Conservation (phyloP, 2,113 vertebrate genomes). For the Isichthys henryi region DNA sequence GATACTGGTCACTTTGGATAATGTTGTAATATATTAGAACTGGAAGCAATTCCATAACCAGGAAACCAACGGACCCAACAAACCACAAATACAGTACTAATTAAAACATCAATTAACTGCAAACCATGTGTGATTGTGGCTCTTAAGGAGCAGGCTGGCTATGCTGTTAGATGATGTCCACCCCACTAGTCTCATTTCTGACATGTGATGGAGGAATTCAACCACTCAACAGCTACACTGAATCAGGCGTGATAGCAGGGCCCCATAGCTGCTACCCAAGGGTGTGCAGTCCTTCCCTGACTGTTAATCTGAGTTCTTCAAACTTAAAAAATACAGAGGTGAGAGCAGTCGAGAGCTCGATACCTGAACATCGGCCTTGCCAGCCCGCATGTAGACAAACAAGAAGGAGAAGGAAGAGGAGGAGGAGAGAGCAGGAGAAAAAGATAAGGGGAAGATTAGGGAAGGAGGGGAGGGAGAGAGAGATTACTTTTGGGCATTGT, state of each 20-base stretch:
- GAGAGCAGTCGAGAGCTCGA: slow-evolving; percentile 48
- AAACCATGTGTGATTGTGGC: neutral
- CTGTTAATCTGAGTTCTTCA: slow-evolving; percentile 33
- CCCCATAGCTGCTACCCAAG: neutral
- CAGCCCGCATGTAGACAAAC: slow-evolving; percentile 46
- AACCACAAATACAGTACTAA: neutral
- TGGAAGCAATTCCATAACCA: neutral
- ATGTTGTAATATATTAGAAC: neutral
- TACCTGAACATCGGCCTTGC: slow-evolving; percentile 62
- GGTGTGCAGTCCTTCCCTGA: slow-evolving; percentile 3
- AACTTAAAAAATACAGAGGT: slow-evolving; percentile 33
- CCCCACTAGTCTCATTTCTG: neutral
- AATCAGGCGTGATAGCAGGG: neutral
- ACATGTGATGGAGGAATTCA: neutral
- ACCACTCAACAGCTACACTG: neutral
- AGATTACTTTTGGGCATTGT: slow-evolving; percentile 52
- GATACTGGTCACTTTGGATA: neutral
- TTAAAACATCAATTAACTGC: neutral
- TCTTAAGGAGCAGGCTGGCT: neutral
- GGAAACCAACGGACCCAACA: neutral
- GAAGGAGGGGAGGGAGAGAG: slow-evolving; percentile 51
- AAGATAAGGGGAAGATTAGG: slow-evolving; percentile 38
- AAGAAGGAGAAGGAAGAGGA: slow-evolving; percentile 37
- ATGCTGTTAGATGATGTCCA: neutral
- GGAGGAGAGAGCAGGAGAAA: slow-evolving; percentile 35